Evolutionary conservation across 2,797 vertebrate genomes (phyloP), one percentile per base, ranked within the genome.

Genomic region (Pipistrellus pipistrellus): DNA sequence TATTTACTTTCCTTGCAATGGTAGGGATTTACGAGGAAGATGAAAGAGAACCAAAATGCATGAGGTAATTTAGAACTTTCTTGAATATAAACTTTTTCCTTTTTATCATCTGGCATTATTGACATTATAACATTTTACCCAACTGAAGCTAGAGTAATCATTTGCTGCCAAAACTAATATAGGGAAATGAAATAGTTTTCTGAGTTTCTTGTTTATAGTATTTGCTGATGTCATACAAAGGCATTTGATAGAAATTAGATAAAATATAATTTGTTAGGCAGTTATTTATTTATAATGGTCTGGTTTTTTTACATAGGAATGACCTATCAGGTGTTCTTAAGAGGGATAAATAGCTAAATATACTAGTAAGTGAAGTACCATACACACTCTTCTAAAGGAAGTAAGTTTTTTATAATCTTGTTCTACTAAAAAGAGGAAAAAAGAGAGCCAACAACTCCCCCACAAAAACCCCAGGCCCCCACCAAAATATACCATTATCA

Each of bases 1-100:
- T 95, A 92, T 97, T 97, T 96, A 94, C 82, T 76, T 96, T 94
- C 59, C 48, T 72, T 93, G 41, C 44, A 92, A 81, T 90, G 44
- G 92, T 48, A 94, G 62, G 57, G 46, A 91, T 90, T 95, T 95
- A 90, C 80, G 21, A 91, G 41, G 68, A 95, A 93, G 85, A 95
- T 41, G 66, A 95, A 97, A 96, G 69, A 88, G 68, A 91, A 95
- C 13, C 20, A 91, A 93, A 53, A 83, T 11, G 27, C 92, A 64
- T 80, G 66, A 81, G 57, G 75, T 84, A 94, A 96, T 96, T 96
- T 82, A 90, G 23, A 96, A 88, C 59, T 93, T 96, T 96, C 71
- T 95, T 78, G 53, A 85, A 81, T 93, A 95, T 92, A 81, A 95
- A 88, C 8, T 88, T 94, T 62, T 92, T 91, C n/a, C 35, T 93